A percentile compares a stretch with the other conserved stretches of the same genome.
Evolutionary conservation across 2,113 vertebrate species (phyloP).

Genomic region (Aspiorhynchus laticeps): DNA sequence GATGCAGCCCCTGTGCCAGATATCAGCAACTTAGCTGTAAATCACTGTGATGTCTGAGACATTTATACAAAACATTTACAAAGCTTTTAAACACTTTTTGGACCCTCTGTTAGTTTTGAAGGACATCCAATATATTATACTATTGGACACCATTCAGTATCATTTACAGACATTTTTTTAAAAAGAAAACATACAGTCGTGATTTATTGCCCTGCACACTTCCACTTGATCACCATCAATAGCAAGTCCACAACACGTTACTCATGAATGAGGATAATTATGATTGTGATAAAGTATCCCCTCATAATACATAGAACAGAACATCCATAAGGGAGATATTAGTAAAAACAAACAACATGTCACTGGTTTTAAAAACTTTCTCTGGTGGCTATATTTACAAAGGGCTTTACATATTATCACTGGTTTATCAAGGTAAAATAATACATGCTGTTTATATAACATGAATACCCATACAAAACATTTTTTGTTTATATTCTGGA

Average conservation of each 20-base stretch:
- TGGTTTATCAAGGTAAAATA: neutral
- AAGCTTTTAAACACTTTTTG: neutral
- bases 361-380: neutral
- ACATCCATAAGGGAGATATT: neutral
- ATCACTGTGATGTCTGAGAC: neutral
- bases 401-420: neutral
- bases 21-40: neutral
- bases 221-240: neutral
- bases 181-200: neutral
- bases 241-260: neutral
- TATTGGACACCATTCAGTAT: neutral
- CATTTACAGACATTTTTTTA: neutral
- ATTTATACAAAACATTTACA: conserved; percentile 4
- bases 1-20: conserved; percentile 1
- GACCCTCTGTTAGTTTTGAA: conserved; percentile 17
- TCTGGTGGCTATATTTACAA: neutral
- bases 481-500: neutral
- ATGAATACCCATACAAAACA: neutral
- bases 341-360: neutral
- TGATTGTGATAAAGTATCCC: neutral
- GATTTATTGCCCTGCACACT: conserved; percentile 11
- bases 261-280: neutral
- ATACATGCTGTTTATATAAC: neutral
- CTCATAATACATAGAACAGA: conserved; percentile 10
- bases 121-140: neutral